Percentiles rank a stretch among this genome's conserved stretches.
Evolutionary conservation across 1,140 invertebrate genomes (phyloP).

Genomic region (Magallana angulata): DNA sequence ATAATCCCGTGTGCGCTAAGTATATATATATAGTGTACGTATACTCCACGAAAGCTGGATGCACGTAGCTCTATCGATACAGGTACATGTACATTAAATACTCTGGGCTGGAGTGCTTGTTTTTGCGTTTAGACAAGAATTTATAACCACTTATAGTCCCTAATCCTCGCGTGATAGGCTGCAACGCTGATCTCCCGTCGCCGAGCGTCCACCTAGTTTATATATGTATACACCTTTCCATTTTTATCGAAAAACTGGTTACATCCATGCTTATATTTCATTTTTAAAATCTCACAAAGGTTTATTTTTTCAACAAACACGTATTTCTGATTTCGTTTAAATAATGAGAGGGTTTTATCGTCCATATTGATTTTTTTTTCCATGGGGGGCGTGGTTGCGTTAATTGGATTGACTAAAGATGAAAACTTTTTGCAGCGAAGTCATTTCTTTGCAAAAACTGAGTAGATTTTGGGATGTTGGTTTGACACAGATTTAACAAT

Average conservation of each 20-base stretch:
- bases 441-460: background rate
- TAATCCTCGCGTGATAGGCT: background rate
- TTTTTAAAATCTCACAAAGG: too few species aligned
- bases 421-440: background rate
- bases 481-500: background rate
- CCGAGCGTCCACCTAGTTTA: background rate
- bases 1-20: background rate
- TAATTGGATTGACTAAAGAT: background rate
- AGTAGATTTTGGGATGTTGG: background rate
- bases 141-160: slow-evolving; percentile 29
- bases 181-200: background rate
- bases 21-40: background rate
- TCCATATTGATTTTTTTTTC: background rate
- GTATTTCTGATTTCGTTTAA: too few species aligned
- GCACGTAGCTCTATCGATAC: background rate
- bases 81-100: slow-evolving; percentile 23
- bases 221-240: background rate
- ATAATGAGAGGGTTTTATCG: background rate
- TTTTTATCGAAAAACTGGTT: background rate
- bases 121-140: slow-evolving; percentile 36
- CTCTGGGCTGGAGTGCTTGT: slow-evolving; percentile 8
- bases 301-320: too few species aligned
- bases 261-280: too few species aligned
- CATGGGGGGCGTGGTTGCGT: background rate
- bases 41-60: background rate